A percentile compares a stretch with the other conserved stretches of the same genome.
Evolutionary conservation across 2,888 invertebrate genomes (phyloP).

Genomic region (Ormyrus pomaceus): DNA sequence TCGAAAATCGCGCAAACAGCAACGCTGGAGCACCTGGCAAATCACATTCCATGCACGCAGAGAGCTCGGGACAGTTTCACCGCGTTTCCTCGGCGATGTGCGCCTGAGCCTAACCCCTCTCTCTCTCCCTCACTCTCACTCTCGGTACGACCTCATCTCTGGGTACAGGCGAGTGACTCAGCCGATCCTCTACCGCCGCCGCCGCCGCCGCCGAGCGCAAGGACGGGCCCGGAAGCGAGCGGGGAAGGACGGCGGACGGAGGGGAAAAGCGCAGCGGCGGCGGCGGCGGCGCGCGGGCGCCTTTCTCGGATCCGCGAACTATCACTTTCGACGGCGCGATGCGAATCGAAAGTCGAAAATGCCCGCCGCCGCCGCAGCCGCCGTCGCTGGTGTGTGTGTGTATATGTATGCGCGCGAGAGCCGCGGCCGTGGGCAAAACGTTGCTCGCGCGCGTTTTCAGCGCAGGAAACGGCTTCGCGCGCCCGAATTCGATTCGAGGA

Average conservation of each 20-base stretch:
- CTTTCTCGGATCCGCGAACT: constrained; percentile 71
- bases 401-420: no score
- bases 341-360: constrained; percentile 71
- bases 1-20: not conserved
- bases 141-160: constrained; percentile 30
- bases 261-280: not conserved
- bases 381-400: no score
- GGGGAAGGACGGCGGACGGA: constrained; percentile 16
- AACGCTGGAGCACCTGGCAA: no score
- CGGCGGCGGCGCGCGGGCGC: constrained; percentile 61
- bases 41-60: no score
- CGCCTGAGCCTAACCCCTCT: not conserved
- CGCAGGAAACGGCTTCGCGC: not conserved
- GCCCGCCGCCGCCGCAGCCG: not conserved
- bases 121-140: constrained; percentile 35
- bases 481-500: no score
- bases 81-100: constrained; percentile 7
- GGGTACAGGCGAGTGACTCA: constrained; percentile 9
- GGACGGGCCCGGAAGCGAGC: constrained; percentile 43
- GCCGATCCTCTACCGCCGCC: not conserved
- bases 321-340: constrained; percentile 71
- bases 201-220: constrained; percentile 11
- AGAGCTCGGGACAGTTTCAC: no score
- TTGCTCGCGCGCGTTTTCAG: not conserved
- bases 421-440: no score